Evolutionary conservation across 2,888 invertebrate species (phyloP), one percentile per base, ranked within the genome.

Genomic region (Zelleria hepariella): DNA sequence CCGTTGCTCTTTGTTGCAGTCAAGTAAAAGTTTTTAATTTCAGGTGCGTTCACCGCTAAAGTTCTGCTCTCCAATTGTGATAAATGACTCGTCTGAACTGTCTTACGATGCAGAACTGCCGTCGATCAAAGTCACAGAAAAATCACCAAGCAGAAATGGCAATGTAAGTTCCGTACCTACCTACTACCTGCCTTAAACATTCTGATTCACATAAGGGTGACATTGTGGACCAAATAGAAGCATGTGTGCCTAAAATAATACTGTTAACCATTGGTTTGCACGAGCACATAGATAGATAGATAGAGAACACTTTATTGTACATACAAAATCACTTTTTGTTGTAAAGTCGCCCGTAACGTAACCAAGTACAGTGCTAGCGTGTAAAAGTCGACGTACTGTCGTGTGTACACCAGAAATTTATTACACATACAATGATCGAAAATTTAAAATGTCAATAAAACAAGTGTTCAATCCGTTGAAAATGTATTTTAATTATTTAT

Each of bases 51-150:
- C 72, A 18, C 67, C 71, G 53, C 61, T 68, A 26, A 78, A 71
- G 62, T 65, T 73, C 26, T 77, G 69, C 67, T 83, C 85, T 8
- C 80, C 82, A 0, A 80, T 83, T 64, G 68, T 78, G 0, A 74
- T 85, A 53, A 68, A 82, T 66, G 82, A 82, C 61, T 82, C 83
- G 0, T 63, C 64, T 58, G 79, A 79, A 1, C 26, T 66, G 2
- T 68, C 71, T 54, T 60, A 65, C 61, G 68, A 70, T 21, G 67
- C 73, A 59, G 68, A 62, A 8, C 27, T 66, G 15, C 74, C 74
- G 2, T 61, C 66, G 42, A 63, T 73, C 8, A 49, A 49, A 20
- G 18, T 57, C 42, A 10, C 61, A 0, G 62, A 65, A n/a, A 69
- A 71, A 47, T 74, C 75, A 62, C 81, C 82, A 1, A 81, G 78